These are phyloP conservation scores for Enteromius fasciolatus DNA, from an alignment of 2,797 vertebrate species.

Conservation along the genomic window DNA sequence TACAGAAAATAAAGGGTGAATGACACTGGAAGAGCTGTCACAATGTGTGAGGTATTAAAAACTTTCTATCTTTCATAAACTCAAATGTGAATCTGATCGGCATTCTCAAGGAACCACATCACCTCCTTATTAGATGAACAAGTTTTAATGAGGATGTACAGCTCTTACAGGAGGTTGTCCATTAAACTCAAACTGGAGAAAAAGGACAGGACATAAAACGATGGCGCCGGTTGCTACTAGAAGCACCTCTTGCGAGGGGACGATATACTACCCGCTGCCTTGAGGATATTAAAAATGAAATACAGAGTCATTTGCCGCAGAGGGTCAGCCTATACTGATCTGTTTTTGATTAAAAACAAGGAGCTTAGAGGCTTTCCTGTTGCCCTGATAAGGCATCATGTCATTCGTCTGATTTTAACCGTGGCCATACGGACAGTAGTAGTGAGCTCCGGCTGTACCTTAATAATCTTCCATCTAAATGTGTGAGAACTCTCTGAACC, in stretches of 20 bases:
- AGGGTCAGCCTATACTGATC: conserved; percentile 60
- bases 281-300: conserved; percentile 70
- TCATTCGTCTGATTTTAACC: conserved; percentile 60
- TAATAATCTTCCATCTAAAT: conserved; percentile 64
- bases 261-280: conserved; percentile 66
- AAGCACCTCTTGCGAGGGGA: conserved; percentile 52
- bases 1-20: not conserved
- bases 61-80: conserved; percentile 5
- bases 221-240: conserved; percentile 51
- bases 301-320: conserved; percentile 61
- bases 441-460: conserved; percentile 33
- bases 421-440: conserved; percentile 49
- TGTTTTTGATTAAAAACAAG: conserved; percentile 69
- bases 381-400: conserved; percentile 61
- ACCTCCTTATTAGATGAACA: conserved; percentile 32
- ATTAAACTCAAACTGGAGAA: conserved; percentile 43
- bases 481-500: conserved; percentile 57
- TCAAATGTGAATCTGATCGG: conserved; percentile 12
- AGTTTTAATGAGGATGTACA: conserved; percentile 41
- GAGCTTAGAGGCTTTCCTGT: conserved; percentile 56
- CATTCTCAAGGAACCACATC: conserved; percentile 19
- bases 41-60: not conserved
- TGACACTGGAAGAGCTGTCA: not conserved
- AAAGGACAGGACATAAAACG: conserved; percentile 50
- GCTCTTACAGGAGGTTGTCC: conserved; percentile 43